These are phyloP conservation scores for Rhynchophorus ferrugineus DNA, from an alignment of 1,140 invertebrate species.

Conservation along the genomic window DNA sequence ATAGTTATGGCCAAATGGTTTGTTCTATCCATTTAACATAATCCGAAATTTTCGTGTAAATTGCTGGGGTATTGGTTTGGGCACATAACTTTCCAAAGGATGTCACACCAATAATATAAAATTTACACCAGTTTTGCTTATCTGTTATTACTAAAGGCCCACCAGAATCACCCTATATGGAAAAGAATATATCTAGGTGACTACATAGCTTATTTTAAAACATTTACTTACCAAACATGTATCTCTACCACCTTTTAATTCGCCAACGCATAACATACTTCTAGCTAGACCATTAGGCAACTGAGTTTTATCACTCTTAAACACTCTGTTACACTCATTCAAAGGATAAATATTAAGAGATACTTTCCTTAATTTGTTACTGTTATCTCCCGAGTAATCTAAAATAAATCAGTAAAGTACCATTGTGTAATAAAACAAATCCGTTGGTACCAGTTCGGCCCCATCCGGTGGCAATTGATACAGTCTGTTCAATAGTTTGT, in stretches of 20 bases:
- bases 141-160: constrained; percentile 49
- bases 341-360: constrained; percentile 51
- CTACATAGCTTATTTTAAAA: not conserved
- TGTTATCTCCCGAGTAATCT: constrained; percentile 41
- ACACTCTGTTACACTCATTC: constrained; percentile 46
- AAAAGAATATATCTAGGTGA: constrained; percentile 2
- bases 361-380: constrained; percentile 59
- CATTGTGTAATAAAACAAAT: not conserved
- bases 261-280: constrained; percentile 65
- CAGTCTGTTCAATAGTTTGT: constrained; percentile 9
- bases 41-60: constrained; percentile 51
- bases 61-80: constrained; percentile 44
- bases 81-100: constrained; percentile 51
- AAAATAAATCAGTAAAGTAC: not conserved
- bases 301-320: constrained; percentile 39
- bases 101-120: constrained; percentile 47
- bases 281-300: constrained; percentile 47
- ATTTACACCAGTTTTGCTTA: constrained; percentile 46
- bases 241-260: constrained; percentile 60
- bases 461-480: constrained; percentile 35
- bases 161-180: constrained; percentile 56
- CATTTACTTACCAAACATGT: constrained; percentile 62
- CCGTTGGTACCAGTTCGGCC: constrained; percentile 29
- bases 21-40: constrained; percentile 55
- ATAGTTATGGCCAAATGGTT: constrained; percentile 35